phyloP scores from a whole-genome alignment of 2,888 invertebrate species.

The Rhingia campestris region DNA sequence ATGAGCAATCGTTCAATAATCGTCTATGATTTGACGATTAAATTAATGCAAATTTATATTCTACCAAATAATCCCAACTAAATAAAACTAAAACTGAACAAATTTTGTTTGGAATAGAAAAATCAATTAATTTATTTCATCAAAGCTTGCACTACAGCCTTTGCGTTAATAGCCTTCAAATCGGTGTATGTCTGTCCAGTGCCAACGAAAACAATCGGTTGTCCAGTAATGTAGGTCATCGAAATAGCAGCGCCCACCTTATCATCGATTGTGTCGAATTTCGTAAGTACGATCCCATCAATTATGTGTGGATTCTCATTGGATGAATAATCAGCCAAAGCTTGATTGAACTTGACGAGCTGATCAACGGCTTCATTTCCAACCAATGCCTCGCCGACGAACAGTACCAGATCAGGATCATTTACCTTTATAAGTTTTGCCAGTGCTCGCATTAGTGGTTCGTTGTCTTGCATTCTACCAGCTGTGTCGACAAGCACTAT shows the following conservation, averaged over 20 bases:
- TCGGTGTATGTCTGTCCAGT: conserved; percentile 99
- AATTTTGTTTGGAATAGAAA: background rate
- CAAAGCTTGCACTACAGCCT: conserved; percentile 96
- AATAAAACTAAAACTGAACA: conserved; percentile 5
- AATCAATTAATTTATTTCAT: conserved; percentile 88
- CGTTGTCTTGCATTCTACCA: conserved; percentile 99
- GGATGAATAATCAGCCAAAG: conserved; percentile 95
- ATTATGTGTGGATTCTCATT: conserved; percentile 93
- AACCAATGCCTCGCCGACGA: conserved; percentile 99
- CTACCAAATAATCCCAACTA: too few relatives aligned
- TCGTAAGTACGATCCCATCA: conserved; percentile 99
- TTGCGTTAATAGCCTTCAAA: conserved; percentile 96
- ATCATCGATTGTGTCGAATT: conserved; percentile 99
- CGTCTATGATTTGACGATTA: too few relatives aligned
- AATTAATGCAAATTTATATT: too few relatives aligned
- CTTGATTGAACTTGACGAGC: conserved; percentile 98
- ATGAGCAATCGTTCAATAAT: too few relatives aligned
- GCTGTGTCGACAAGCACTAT: conserved; percentile 99
- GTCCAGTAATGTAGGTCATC: conserved; percentile 99
- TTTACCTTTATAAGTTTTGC: conserved; percentile 99
- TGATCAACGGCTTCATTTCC: conserved; percentile 99
- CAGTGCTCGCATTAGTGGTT: conserved; percentile 98
- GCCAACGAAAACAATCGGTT: conserved; percentile 96
- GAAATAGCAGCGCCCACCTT: conserved; percentile 99
- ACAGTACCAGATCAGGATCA: conserved; percentile 98